Base-by-base conservation (phyloP, 1,140 invertebrate species). In the Homarus americanus region DNA sequence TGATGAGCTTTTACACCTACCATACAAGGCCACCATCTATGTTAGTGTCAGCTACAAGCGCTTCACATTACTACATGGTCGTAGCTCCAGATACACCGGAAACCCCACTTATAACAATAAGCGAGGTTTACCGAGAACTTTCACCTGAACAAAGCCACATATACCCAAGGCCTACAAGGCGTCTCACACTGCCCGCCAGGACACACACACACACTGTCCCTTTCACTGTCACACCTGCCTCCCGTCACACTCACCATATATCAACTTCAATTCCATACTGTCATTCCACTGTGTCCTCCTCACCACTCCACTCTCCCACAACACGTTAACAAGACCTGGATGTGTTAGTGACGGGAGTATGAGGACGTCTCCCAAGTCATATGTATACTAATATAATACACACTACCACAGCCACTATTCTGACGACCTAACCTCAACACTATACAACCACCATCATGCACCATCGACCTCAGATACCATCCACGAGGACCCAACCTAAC, bases 91-190 rank as follows among this genome's bases (percentile, higher is more conserved):
- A 3, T 34, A 78, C 38, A 78, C 17, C 38, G n/a, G 40, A 41
- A 78, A 41, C 38, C 24, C 38, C 75, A 28, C 9, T n/a, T 38
- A 78, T 78, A 38, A 78, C 75, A 78, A 78, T 78, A 78, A 44
- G 75, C 75, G 75, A 78, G 38, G 44, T 78, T 38, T 41, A 38
- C 36, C 28, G 28, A 49, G 44, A 78, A 78, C 75, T 78, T 78
- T 78, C 75, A 78, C 75, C 75, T 40, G 75, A 41, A 41, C 75
- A 78, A 41, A 78, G 75, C 75, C 75, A 38, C 20, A 9, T 24
- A 40, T 24, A 41, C 34, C 20, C 75, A 78, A 38, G 15, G 24
- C 7, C 66, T 4, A 7, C 24, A n/a, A 5, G 24, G 32, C 20
- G 32, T 5, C 7, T 24, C 24, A 5, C 24, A n/a, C 24, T 34